Percentiles rank a stretch among this genome's conserved stretches.
These are phyloP conservation scores for Clanis bilineata DNA, from an alignment of 2,888 invertebrate species.

Conservation along the genomic window DNA sequence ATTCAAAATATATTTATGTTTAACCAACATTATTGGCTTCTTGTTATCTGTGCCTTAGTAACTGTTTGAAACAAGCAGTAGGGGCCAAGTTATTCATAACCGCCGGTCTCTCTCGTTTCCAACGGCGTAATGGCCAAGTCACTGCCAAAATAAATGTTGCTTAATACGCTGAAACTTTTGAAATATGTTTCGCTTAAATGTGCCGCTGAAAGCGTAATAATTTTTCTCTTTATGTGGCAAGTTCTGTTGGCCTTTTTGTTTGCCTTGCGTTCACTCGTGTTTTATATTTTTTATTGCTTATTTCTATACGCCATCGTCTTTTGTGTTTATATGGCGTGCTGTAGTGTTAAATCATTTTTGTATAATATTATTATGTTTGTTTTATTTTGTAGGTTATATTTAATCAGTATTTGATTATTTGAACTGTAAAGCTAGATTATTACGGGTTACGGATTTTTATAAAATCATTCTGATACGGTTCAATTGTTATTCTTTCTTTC, in stretches of 20 bases:
- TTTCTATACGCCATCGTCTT: constrained; percentile 39
- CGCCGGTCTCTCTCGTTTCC: constrained; percentile 48
- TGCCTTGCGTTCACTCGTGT: constrained; percentile 56
- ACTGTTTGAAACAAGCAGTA: constrained; percentile 40
- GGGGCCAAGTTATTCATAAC: constrained; percentile 60
- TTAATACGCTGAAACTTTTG: constrained; percentile 81
- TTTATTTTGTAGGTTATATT: too few species aligned
- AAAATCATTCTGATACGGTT: too few species aligned
- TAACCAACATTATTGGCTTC: too few species aligned
- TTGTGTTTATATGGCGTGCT: constrained; percentile 36
- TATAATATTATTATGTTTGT: not conserved
- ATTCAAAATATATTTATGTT: too few species aligned
- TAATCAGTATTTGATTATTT: too few species aligned
- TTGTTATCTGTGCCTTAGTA: too few species aligned
- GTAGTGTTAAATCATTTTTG: constrained; percentile 3
- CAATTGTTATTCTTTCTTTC: too few species aligned
- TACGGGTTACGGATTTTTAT: too few species aligned
- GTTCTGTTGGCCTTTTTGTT: constrained; percentile 43
- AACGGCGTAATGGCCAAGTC: constrained; percentile 70
- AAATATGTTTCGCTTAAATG: constrained; percentile 80
- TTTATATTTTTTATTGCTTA: constrained; percentile 61
- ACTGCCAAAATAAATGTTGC: constrained; percentile 82
- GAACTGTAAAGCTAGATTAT: too few species aligned
- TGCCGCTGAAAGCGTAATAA: constrained; percentile 79
- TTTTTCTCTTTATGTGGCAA: constrained; percentile 73